Conservation (phyloP, 2,888 invertebrate genomes). For the Nomada fabriciana region DNA sequence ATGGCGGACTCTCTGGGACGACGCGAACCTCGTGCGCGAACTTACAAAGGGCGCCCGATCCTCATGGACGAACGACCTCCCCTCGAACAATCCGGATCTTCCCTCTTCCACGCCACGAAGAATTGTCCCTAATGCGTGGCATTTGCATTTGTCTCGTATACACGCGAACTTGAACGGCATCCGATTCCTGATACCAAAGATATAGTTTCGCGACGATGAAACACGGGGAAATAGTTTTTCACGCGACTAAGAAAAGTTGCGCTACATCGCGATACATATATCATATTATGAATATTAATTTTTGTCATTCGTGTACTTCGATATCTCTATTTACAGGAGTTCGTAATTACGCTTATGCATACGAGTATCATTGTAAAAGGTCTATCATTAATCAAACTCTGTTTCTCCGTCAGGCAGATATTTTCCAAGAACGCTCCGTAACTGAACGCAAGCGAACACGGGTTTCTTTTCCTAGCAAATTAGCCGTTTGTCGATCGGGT, state of each 20-base stretch:
- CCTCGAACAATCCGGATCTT: constrained; percentile 38
- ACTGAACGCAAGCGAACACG: too few species aligned
- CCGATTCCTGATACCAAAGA: too few species aligned
- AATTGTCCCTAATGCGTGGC: constrained; percentile 17
- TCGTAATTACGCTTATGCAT: background rate
- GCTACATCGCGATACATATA: too few species aligned
- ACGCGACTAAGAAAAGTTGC: too few species aligned
- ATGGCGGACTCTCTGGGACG: constrained; percentile 42
- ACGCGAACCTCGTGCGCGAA: constrained; percentile 59
- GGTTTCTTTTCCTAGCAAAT: constrained; percentile 7
- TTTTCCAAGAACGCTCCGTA: background rate
- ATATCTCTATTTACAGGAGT: constrained; percentile 22
- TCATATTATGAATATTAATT: too few species aligned
- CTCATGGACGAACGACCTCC: constrained; percentile 34
- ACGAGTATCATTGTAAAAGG: background rate
- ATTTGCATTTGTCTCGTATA: constrained; percentile 3
- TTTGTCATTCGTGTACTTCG: too few species aligned
- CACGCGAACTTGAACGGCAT: too few species aligned
- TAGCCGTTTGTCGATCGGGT: constrained; percentile 9
- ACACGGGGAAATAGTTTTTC: too few species aligned
- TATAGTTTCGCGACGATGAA: too few species aligned
- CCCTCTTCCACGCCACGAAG: constrained; percentile 18
- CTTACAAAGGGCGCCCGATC: constrained; percentile 38
- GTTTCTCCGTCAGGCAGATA: background rate
- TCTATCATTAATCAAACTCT: too few species aligned